phyloP scores from a whole-genome alignment of 2,113 vertebrate genomes.

The Tragelaphus imberbis region DNA sequence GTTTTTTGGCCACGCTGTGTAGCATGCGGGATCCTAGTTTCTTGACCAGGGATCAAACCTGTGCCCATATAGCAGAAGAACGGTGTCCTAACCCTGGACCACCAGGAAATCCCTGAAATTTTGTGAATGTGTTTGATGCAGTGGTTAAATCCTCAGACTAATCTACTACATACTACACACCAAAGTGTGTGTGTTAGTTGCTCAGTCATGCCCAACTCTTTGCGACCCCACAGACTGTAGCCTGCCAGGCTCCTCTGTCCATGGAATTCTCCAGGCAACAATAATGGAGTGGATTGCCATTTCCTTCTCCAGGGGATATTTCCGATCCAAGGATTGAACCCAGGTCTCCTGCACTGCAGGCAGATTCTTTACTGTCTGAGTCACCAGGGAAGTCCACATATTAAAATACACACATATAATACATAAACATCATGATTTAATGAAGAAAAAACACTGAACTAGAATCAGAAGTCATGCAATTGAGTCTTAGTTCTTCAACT shows the following conservation, averaged over 20 bases:
- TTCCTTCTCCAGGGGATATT: neutral
- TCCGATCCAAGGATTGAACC: neutral
- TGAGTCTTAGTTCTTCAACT: neutral
- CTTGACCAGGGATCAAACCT: neutral
- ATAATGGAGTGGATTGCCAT: neutral
- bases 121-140: neutral
- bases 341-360: neutral
- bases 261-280: neutral
- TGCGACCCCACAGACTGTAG: neutral
- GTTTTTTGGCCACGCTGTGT: neutral
- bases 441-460: neutral
- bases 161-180: neutral
- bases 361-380: neutral
- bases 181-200: neutral
- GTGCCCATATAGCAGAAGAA: accelerated
- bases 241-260: neutral
- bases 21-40: neutral
- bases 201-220: neutral
- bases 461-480: neutral
- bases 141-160: neutral
- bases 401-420: neutral
- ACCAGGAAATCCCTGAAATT: neutral
- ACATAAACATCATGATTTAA: neutral
- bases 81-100: neutral
- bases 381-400: neutral